Evolutionary conservation across 1,140 invertebrate genomes (phyloP).

Genomic region (Drosophila paulistorum): DNA sequence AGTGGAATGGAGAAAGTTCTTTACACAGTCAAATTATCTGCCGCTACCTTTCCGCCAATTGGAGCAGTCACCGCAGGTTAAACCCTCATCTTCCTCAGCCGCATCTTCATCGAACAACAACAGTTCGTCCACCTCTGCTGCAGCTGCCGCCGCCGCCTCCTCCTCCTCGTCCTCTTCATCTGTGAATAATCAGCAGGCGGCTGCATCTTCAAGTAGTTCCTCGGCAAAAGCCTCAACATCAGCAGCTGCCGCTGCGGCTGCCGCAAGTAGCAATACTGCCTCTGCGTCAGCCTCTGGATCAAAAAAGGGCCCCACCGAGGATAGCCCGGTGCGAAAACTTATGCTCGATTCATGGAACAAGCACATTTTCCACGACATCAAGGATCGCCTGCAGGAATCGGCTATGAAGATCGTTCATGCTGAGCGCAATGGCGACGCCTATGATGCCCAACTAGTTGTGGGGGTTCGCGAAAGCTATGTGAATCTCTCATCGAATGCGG

Average conservation of each 20-base stretch:
- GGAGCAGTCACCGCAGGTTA: constrained; percentile 89
- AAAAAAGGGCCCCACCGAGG: constrained; percentile 91
- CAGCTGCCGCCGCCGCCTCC: constrained; percentile 31
- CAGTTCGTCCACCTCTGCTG: constrained; percentile 55
- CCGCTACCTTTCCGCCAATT: constrained; percentile 97
- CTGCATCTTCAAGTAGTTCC: constrained; percentile 52
- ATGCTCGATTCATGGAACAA: constrained; percentile 99
- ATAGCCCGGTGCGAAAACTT: constrained; percentile 95
- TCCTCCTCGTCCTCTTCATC: constrained; percentile 22
- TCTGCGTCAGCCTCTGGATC: constrained; percentile 69
- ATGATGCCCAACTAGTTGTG: constrained; percentile 98
- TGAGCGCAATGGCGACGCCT: constrained; percentile 98
- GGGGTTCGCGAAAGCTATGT: constrained; percentile 98
- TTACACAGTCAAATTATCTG: constrained; percentile 98
- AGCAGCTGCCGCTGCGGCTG: constrained; percentile 73
- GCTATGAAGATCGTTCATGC: constrained; percentile 98
- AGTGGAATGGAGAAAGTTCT: constrained; percentile 98
- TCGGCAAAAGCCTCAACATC: constrained; percentile 59
- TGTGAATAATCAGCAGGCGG: constrained; percentile 49
- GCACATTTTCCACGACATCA: constrained; percentile 98
- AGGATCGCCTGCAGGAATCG: constrained; percentile 96
- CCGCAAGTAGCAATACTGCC: constrained; percentile 80
- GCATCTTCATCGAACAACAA: constrained; percentile 54
- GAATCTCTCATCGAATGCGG: constrained; percentile 96
- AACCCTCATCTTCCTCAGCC: constrained; percentile 55